A percentile compares a stretch with the other conserved stretches of the same genome.
These are phyloP conservation scores for Eupithecia vulgata DNA, from an alignment of 2,888 invertebrate genomes.

Conservation along the genomic window DNA sequence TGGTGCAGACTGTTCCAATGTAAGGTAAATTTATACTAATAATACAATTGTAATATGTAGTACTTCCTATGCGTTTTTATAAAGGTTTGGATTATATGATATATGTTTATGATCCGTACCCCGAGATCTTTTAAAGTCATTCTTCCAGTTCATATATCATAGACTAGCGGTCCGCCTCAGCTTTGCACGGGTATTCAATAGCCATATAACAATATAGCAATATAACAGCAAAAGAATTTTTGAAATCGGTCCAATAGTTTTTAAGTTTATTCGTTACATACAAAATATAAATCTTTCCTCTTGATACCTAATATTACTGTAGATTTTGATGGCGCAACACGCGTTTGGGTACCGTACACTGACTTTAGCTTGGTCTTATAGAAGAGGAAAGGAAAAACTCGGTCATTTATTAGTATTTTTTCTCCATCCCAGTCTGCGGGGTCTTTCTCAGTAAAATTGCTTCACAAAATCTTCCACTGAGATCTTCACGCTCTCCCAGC, in stretches of 20 bases:
- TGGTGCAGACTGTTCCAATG: background rate
- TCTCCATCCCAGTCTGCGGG: constrained; percentile 19
- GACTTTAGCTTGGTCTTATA: background rate
- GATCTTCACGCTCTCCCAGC: constrained; percentile 80
- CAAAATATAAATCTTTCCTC: too few relatives aligned
- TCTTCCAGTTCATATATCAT: background rate
- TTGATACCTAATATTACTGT: too few relatives aligned
- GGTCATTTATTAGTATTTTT: background rate
- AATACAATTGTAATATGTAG: too few relatives aligned
- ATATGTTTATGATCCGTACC: background rate
- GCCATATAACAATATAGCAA: too few relatives aligned
- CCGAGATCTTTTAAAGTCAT: background rate
- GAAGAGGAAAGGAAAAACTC: background rate
- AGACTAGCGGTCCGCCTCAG: too few relatives aligned
- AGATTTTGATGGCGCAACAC: background rate
- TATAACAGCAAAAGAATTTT: too few relatives aligned
- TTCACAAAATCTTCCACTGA: constrained; percentile 76
- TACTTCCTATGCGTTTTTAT: too few relatives aligned
- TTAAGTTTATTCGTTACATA: too few relatives aligned
- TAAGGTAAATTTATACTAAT: too few relatives aligned
- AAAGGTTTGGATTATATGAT: background rate
- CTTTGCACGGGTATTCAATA: too few relatives aligned
- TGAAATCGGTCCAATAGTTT: too few relatives aligned
- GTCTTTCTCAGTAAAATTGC: constrained; percentile 73
- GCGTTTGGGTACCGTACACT: background rate